A percentile compares a stretch with the other conserved stretches of the same genome.
Conservation (phyloP, 2,113 vertebrate genomes). For the Oryzias javanicus region DNA sequence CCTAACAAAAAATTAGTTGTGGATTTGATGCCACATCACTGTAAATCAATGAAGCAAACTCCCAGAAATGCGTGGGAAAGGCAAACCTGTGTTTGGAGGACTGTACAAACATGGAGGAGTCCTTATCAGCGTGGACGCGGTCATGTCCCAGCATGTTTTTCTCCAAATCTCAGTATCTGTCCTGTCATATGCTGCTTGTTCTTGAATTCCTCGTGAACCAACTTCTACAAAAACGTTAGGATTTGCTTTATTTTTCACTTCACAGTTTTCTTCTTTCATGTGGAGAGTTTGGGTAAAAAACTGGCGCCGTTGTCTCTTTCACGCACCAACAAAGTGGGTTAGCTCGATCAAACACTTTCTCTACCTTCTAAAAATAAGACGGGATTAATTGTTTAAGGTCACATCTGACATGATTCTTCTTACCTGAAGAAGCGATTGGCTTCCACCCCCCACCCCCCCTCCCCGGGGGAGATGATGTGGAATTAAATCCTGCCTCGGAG, state of each 20-base stretch:
- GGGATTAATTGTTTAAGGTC: slow-evolving; percentile 77
- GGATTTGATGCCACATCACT: too few relatives aligned
- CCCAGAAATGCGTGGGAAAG: too few relatives aligned
- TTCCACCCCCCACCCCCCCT: slow-evolving; percentile 20
- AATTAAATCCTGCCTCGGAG: slow-evolving; percentile 73
- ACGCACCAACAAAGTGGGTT: slow-evolving; percentile 60
- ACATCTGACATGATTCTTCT: slow-evolving; percentile 68
- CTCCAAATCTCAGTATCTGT: slow-evolving; percentile 16
- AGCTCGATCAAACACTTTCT: slow-evolving; percentile 49
- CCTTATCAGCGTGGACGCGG: neutral
- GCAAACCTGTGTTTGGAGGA: too few relatives aligned
- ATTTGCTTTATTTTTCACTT: neutral
- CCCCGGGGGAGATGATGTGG: slow-evolving; percentile 57
- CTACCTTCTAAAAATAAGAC: slow-evolving; percentile 72
- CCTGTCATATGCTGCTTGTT: slow-evolving; percentile 19
- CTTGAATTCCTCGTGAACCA: slow-evolving; percentile 1
- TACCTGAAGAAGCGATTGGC: slow-evolving; percentile 64
- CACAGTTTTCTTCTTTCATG: neutral
- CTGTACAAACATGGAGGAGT: neutral
- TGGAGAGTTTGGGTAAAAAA: slow-evolving; percentile 7
- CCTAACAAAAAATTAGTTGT: too few relatives aligned
- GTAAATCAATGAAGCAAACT: too few relatives aligned
- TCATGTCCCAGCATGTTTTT: slow-evolving; percentile 27
- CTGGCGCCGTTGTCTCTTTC: slow-evolving; percentile 29
- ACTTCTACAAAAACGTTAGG: neutral